Evolutionary conservation across 2,113 vertebrate genomes (phyloP).

Genomic region (Colistium nudipinnis): DNA sequence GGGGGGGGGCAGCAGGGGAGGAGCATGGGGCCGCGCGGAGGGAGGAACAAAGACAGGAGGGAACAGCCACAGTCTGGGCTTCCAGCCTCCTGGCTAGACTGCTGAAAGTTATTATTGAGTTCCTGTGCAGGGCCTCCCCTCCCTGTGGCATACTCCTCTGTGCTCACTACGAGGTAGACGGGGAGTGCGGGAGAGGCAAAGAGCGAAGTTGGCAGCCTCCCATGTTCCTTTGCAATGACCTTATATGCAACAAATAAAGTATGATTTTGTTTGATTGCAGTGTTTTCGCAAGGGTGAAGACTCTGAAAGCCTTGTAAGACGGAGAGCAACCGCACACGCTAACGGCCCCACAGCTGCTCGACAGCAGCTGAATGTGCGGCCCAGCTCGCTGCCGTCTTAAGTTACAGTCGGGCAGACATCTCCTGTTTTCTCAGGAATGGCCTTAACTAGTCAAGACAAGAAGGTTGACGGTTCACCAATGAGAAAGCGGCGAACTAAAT

Average conservation of each 20-base stretch:
- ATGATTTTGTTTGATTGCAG: constrained; percentile 78
- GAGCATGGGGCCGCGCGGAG: constrained; percentile 71
- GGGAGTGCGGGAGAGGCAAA: constrained; percentile 56
- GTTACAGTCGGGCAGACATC: constrained; percentile 74
- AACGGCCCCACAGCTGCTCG: constrained; percentile 63
- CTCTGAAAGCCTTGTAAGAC: constrained; percentile 52
- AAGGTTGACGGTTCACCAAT: constrained; percentile 62
- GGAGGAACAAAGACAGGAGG: constrained; percentile 74
- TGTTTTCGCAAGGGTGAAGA: constrained; percentile 58
- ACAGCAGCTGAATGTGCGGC: constrained; percentile 69
- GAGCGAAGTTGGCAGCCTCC: constrained; percentile 65
- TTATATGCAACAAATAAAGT: constrained; percentile 82
- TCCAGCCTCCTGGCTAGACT: constrained; percentile 92
- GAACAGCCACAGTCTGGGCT: constrained; percentile 92
- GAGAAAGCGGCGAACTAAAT: constrained; percentile 59
- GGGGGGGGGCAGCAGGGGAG: constrained; percentile 64
- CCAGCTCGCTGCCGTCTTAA: constrained; percentile 59
- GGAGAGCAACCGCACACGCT: constrained; percentile 52
- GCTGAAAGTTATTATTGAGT: constrained; percentile 96
- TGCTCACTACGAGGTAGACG: constrained; percentile 77
- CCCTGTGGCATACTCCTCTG: constrained; percentile 84
- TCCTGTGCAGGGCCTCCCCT: constrained; percentile 87
- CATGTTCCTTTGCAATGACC: constrained; percentile 83
- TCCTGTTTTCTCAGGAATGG: constrained; percentile 70
- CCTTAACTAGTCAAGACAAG: constrained; percentile 77